Evolutionary conservation across 2,113 vertebrate species (phyloP).

Genomic region (Verasper variegatus): DNA sequence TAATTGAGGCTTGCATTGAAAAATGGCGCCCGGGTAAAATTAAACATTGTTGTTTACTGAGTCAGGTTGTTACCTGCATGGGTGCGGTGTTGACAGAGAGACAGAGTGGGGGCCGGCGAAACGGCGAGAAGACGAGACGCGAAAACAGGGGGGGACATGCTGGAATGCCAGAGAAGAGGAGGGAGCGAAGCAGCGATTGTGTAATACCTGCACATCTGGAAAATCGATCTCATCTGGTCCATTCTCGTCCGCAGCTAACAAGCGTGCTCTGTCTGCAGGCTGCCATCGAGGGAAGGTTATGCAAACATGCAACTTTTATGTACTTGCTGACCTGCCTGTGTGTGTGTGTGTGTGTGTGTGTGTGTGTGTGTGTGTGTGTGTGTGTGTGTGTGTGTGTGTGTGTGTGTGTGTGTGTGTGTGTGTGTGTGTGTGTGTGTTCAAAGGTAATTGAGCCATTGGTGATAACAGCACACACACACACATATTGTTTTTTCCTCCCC

Average conservation of each 20-base stretch:
- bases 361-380: slow-evolving; percentile 41
- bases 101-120: not conserved
- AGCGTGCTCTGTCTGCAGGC: slow-evolving; percentile 61
- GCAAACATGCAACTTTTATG: slow-evolving; percentile 67
- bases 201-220: slow-evolving; percentile 83
- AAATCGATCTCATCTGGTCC: slow-evolving; percentile 73
- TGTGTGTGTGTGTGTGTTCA: slow-evolving; percentile 20
- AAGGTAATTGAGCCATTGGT: slow-evolving; percentile 38
- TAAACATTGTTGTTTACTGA: slow-evolving; percentile 69
- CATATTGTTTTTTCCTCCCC: not conserved
- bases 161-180: slow-evolving; percentile 65
- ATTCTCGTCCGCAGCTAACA: slow-evolving; percentile 66
- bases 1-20: slow-evolving; percentile 65
- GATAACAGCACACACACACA: slow-evolving; percentile 14
- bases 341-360: slow-evolving; percentile 19
- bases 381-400: slow-evolving; percentile 9
- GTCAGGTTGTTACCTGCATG: slow-evolving; percentile 74
- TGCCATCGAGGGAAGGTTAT: slow-evolving; percentile 61
- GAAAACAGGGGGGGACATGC: slow-evolving; percentile 42
- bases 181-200: slow-evolving; percentile 67
- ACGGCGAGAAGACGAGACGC: slow-evolving; percentile 4
- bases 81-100: slow-evolving; percentile 47
- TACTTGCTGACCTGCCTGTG: slow-evolving; percentile 53
- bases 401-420: no score
- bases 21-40: slow-evolving; percentile 39